A percentile compares a stretch with the other conserved stretches of the same genome.
Conservation (phyloP, 2,113 vertebrate species). For the Pelodiscus sinensis region DNA sequence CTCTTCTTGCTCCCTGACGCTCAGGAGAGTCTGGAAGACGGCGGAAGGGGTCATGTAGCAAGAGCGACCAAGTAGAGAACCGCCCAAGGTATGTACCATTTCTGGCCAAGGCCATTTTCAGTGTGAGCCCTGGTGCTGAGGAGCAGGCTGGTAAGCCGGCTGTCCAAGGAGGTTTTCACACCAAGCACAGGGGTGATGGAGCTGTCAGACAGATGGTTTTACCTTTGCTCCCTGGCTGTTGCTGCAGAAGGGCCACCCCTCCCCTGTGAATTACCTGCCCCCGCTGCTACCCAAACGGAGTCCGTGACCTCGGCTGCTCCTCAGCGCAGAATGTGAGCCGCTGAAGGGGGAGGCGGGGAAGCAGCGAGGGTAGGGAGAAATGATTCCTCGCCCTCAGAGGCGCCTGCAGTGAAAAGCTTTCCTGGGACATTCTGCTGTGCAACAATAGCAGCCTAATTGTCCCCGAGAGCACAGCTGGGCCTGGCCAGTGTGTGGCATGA, state of each 20-base stretch:
- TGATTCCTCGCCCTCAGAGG: neutral
- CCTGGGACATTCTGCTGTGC: neutral
- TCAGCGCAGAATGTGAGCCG: neutral
- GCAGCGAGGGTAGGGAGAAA: neutral
- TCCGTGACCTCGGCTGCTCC: neutral
- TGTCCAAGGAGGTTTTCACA: neutral
- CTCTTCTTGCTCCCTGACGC: neutral
- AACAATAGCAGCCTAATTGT: neutral
- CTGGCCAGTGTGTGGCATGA: neutral
- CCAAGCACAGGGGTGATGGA: neutral
- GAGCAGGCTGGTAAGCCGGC: neutral
- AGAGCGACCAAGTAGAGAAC: neutral
- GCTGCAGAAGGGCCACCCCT: neutral
- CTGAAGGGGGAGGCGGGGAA: neutral
- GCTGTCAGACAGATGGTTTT: constrained; percentile 4
- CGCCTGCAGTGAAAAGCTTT: neutral
- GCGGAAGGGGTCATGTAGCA: neutral
- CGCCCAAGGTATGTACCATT: neutral
- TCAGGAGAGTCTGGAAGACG: neutral
- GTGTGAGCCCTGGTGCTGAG: neutral
- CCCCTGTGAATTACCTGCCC: constrained; percentile 8
- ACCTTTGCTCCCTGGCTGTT: neutral
- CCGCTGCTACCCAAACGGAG: neutral
- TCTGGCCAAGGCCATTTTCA: neutral
- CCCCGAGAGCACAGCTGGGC: neutral